These are phyloP conservation scores for Ophion ellenae DNA, from an alignment of 2,888 invertebrate species.

Conservation along the genomic window DNA sequence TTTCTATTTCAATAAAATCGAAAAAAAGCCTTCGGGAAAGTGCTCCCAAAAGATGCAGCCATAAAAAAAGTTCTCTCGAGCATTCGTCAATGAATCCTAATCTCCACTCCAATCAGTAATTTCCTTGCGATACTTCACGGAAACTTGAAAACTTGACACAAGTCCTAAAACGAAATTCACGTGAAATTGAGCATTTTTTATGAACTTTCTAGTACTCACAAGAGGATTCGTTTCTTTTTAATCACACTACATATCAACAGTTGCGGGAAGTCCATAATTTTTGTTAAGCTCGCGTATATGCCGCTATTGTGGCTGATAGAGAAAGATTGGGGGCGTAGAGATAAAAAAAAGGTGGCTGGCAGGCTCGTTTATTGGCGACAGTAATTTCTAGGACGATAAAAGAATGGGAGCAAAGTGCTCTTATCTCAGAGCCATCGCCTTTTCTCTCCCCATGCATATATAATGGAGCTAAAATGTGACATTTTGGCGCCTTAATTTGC, in stretches of 20 bases:
- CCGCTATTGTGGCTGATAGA: not conserved
- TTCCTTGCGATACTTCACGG: too few relatives aligned
- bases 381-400: not conserved
- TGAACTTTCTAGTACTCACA: not conserved
- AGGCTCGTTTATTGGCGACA: slow-evolving; percentile 34
- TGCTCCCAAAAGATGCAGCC: not conserved
- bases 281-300: not conserved
- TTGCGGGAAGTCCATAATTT: not conserved
- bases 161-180: not conserved
- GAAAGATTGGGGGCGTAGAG: slow-evolving; percentile 5
- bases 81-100: not conserved
- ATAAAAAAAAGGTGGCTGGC: slow-evolving; percentile 32
- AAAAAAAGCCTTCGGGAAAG: not conserved
- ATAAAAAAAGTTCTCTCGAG: not conserved
- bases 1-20: not conserved
- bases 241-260: not conserved
- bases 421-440: slow-evolving; percentile 30
- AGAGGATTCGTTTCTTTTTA: not conserved
- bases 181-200: not conserved
- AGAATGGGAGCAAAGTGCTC: slow-evolving; percentile 18
- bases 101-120: not conserved
- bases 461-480: too few relatives aligned
- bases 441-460: slow-evolving; percentile 23
- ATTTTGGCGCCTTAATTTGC: too few relatives aligned
- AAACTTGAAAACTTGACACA: not conserved